phyloP scores from a whole-genome alignment of 2,797 vertebrate species.

The Rallus crepitans region DNA sequence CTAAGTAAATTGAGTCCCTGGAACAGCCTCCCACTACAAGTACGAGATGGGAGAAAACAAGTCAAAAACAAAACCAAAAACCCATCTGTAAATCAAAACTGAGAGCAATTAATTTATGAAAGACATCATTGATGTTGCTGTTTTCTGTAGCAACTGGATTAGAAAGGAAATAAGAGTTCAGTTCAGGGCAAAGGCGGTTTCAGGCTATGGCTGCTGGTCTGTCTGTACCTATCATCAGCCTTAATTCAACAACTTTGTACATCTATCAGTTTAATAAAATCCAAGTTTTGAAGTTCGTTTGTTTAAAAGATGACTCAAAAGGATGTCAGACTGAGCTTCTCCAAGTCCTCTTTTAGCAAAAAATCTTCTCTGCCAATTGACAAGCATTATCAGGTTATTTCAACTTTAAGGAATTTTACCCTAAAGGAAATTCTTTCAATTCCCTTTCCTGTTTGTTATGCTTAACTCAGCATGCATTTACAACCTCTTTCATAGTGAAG shows the following conservation, averaged over 20 bases:
- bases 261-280: neutral
- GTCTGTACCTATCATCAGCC: neutral
- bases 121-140: neutral
- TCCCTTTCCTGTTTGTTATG: conserved; percentile 24
- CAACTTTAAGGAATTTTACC: conserved; percentile 30
- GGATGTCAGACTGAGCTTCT: neutral
- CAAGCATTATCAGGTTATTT: neutral
- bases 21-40: neutral
- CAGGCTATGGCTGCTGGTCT: neutral
- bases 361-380: neutral
- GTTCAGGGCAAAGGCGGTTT: neutral
- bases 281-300: neutral
- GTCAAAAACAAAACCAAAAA: neutral
- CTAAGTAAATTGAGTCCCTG: neutral
- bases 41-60: neutral
- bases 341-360: neutral
- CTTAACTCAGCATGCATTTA: neutral
- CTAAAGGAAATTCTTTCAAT: conserved; percentile 53
- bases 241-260: neutral
- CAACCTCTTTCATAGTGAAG: neutral
- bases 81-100: neutral
- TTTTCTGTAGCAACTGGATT: neutral
- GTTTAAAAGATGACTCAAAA: neutral
- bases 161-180: neutral
- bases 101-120: neutral